Evolutionary conservation across 2,888 invertebrate species (phyloP), one percentile per base, ranked within the genome.

Genomic region (Odontomyia ornata): DNA sequence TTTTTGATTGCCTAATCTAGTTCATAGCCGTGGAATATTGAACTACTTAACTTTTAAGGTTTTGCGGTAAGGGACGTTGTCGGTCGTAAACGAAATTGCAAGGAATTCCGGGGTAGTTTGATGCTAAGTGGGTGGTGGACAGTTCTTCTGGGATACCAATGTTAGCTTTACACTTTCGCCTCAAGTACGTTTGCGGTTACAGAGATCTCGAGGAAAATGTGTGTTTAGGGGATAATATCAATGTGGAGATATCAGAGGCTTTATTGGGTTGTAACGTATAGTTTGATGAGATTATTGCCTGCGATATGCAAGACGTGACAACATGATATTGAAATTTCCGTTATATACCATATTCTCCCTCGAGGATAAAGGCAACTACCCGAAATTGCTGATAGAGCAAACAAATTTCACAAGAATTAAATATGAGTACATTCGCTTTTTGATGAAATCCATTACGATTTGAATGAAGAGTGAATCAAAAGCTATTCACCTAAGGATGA

Each of bases 1-100:
- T 60, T 67, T 67, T 7, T 67, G 67, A 67, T 67, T 43, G 36
- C 1, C 67, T 67, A 67, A 67, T 67, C 64, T 64, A 64, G 64
- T 64, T 64, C 25, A 64, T 30, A 28, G 64, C 28, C 52, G 64
- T 23, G 21, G 30, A 28, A 64, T 64, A 25, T 64, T 64, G 28
- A 64, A 64, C 64, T 64, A 30, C 30, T 64, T 64, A 64, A 30
- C 64, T 64, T 64, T 64, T 15, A 27, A 18, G 30, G 23, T n/a
- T 60, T 11, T 60, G 21, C 52, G 52, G 36, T 36, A 36, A 36
- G 18, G 7, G 52, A 52, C 52, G 52, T n/a, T 52, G 52, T 9
- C 9, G 36, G 36, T 52, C 52, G 52, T 52, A 52, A 52, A 52
- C 52, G 18, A 52, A 52, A 52, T 52, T 52, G 52, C 15, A 15